Percentiles rank a stretch among this genome's conserved stretches.
phyloP scores from a whole-genome alignment of 1,140 invertebrate species.

The Papilio aristodemus region DNA sequence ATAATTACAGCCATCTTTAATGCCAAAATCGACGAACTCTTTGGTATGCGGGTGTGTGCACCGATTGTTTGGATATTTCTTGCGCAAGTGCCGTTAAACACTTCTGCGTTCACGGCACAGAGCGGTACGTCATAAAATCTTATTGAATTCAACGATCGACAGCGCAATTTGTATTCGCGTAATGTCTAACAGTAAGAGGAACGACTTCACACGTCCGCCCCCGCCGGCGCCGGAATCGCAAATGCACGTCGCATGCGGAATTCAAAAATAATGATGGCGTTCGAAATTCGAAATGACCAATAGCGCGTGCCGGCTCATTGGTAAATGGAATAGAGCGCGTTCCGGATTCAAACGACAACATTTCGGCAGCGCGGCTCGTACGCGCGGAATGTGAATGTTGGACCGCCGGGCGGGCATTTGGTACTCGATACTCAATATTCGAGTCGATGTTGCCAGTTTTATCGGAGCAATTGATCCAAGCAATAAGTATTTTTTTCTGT shows the following conservation, averaged over 20 bases:
- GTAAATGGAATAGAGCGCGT: constrained; percentile 53
- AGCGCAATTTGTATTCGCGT: constrained; percentile 67
- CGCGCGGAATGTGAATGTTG: constrained; percentile 33
- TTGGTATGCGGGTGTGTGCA: constrained; percentile 66
- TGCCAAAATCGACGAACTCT: constrained; percentile 38
- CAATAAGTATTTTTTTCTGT: not conserved
- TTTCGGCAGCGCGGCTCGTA: constrained; percentile 23
- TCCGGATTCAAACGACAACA: constrained; percentile 49
- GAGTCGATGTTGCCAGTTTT: constrained; percentile 4
- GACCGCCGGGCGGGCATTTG: constrained; percentile 8
- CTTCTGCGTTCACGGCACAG: constrained; percentile 47
- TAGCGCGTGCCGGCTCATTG: constrained; percentile 57
- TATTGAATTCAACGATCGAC: constrained; percentile 54
- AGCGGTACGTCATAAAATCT: constrained; percentile 51
- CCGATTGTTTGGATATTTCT: constrained; percentile 67
- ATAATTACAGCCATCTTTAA: constrained; percentile 34
- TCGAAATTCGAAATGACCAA: constrained; percentile 63
- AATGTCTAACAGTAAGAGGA: constrained; percentile 54
- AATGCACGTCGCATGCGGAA: constrained; percentile 65
- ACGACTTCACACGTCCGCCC: constrained; percentile 68
- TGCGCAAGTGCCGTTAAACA: constrained; percentile 67
- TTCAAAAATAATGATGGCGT: constrained; percentile 66
- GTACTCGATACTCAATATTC: constrained; percentile 9
- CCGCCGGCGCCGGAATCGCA: constrained; percentile 68
- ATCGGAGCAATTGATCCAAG: not conserved